Conservation (phyloP, 1,140 invertebrate genomes). For the Centruroides vittatus region DNA sequence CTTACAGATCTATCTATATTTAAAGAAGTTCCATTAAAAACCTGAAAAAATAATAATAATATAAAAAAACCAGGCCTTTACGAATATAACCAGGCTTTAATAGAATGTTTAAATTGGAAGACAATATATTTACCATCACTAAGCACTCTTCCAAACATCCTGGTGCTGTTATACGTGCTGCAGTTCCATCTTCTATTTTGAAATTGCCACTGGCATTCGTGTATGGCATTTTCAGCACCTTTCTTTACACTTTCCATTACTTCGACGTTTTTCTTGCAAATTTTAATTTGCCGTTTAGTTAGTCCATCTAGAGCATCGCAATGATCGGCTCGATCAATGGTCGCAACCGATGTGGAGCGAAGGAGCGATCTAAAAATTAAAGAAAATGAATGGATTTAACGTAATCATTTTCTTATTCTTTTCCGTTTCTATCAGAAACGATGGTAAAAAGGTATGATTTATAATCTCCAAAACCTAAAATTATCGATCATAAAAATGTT, state of each 20-base stretch:
- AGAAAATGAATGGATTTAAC: neutral
- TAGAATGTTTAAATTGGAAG: too few relatives aligned
- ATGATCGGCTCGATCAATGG: conserved; percentile 4
- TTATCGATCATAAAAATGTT: too few relatives aligned
- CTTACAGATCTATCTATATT: too few relatives aligned
- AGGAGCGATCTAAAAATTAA: conserved; percentile 3
- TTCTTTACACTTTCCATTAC: conserved; percentile 40
- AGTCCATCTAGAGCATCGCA: conserved; percentile 19
- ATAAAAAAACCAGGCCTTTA: too few relatives aligned
- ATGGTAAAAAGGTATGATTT: too few relatives aligned
- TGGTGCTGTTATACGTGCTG: conserved; percentile 17
- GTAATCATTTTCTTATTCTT: neutral
- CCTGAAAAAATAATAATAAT: too few relatives aligned
- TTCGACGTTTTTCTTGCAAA: conserved; percentile 29
- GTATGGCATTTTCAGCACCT: conserved; percentile 63
- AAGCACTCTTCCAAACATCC: conserved; percentile 7
- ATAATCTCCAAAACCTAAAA: too few relatives aligned
- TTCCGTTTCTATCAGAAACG: too few relatives aligned
- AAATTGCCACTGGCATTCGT: conserved; percentile 82
- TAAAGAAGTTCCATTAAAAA: too few relatives aligned
- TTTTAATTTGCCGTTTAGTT: conserved; percentile 22
- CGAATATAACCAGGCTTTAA: too few relatives aligned
- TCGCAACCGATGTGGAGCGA: conserved; percentile 7
- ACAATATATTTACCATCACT: conserved; percentile 1
- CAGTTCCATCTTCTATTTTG: conserved; percentile 78